Base-by-base conservation (phyloP, 1,140 invertebrate genomes). In the Acromyrmex echinatior region DNA sequence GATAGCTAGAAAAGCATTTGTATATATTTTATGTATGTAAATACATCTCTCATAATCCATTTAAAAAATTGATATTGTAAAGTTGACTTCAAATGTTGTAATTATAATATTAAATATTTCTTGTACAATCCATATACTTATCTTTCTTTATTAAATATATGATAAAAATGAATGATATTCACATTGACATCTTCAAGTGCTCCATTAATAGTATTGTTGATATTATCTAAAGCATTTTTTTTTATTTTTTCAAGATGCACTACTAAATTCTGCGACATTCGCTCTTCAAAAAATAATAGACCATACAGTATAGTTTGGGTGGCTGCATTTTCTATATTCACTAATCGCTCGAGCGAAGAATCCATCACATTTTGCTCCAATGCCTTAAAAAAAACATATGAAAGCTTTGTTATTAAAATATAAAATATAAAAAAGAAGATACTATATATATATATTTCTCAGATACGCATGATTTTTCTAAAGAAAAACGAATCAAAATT, bases 61-160 rank as follows among this genome's bases (percentile, higher is more conserved):
- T 68, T 31, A 12, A 68, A 49, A 66, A 65, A 62, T 14, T 76
- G 6, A 1, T 31, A 31, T 16, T 65, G 7, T 35, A 9, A 76
- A 7, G 5, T 5, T 28, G 28, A 2, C 5, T 60, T 62, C 14
- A 9, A 45, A 45, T 73, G 12, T 68, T 45, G 18, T 80, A 51
- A 80, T 31, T 68, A 53, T 68, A 63, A 53, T 80, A 21, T 31
- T 28, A 79, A 79, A 45, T 49, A 31, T 65, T 65, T 79, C 16
- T 28, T 1, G 4, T 53, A 65, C 35, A 12, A 39, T 66, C 25
- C 21, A 1, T 9, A 21, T 18, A 18, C 1, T 1, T 53, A 9
- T 63, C 28, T 79, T 65, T 28, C 10, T 45, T 21, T 21, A 1
- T 65, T 12, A 51, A 45, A 66, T 66, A 39, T 35, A 10, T n/a